Evolutionary conservation across 1,140 invertebrate genomes (phyloP), one percentile per base, ranked within the genome.

Genomic region (Drosophila lacteicornis): DNA sequence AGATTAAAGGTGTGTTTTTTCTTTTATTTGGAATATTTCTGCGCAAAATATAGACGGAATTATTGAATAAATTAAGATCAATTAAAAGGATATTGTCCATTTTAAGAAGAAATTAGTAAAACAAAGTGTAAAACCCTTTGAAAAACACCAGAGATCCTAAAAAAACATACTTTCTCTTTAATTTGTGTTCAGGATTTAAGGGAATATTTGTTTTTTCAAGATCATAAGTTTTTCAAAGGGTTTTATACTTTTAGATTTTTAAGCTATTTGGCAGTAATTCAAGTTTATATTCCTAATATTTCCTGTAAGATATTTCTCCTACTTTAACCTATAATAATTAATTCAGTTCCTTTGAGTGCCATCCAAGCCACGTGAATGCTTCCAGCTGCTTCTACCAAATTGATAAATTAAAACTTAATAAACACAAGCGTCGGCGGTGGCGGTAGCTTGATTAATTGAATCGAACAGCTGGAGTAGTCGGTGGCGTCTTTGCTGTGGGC

Each of bases 391-490:
- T 53, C 40, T 40, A 47, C 8, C 59, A 66, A 79, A 56, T 49
- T 49, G 46, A 47, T 70, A n/a, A 51, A 61, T 63, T 46, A 42
- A 65, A 68, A 75, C 66, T 63, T 22, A 45, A 67, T 81, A 82
- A 68, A 76, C 59, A 57, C 17, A 55, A 25, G 12, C 1, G 19
- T 40, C 8, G 13, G 4, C 33, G 17, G 2, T 4, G 17, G 50
- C 22, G 3, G 38, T 3, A 27, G 8, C 8, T 59, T 40, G 66
- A 83, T 75, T 59, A 71, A 66, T 67, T 67, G 45, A 83, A 61
- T 65, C 55, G 55, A 79, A 79, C 75, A 76, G 70, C 75, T 76
- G 62, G 30, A 47, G 43, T 68, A 33, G 56, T 17, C 50, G 59
- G 6, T 17, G 36, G 59, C 45, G 70, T 69, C 36, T 43, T 43